These are phyloP conservation scores for Tuta absoluta DNA, from an alignment of 2,888 invertebrate species.

Conservation along the genomic window DNA sequence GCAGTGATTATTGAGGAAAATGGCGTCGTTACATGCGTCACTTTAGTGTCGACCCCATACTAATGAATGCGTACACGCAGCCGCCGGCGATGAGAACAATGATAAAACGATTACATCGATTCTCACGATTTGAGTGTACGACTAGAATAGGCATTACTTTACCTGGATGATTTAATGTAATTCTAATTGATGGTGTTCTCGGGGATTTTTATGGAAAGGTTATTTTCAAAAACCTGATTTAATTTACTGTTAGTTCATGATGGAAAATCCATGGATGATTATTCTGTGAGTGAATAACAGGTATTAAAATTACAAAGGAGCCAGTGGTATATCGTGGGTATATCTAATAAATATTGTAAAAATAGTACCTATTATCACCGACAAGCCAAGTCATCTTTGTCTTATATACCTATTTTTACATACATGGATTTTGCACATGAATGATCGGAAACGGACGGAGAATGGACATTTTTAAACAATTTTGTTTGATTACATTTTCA, in stretches of 20 bases:
- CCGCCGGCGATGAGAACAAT: slow-evolving; percentile 11
- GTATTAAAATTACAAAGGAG: too few relatives aligned
- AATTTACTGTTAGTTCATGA: background rate
- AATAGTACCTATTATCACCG: too few relatives aligned
- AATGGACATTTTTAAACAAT: too few relatives aligned
- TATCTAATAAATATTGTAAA: too few relatives aligned
- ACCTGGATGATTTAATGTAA: slow-evolving; percentile 10
- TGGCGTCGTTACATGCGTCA: slow-evolving; percentile 3
- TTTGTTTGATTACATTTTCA: too few relatives aligned
- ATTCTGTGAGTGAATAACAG: too few relatives aligned
- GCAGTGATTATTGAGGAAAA: slow-evolving; percentile 10
- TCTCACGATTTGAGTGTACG: slow-evolving; percentile 6
- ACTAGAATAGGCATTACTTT: slow-evolving; percentile 7
- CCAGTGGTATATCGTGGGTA: too few relatives aligned
- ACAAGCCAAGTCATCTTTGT: too few relatives aligned
- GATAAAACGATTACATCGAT: slow-evolving; percentile 15
- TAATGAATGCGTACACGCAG: slow-evolving; percentile 4
- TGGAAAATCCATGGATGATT: background rate
- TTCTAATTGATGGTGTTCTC: background rate
- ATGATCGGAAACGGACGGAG: too few relatives aligned
- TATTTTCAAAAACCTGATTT: background rate
- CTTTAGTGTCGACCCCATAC: background rate
- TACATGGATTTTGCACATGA: too few relatives aligned
- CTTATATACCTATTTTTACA: too few relatives aligned
- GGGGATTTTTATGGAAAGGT: slow-evolving; percentile 5